Evolutionary conservation across 2,797 vertebrate genomes (phyloP).

Genomic region (Tapirus indicus): DNA sequence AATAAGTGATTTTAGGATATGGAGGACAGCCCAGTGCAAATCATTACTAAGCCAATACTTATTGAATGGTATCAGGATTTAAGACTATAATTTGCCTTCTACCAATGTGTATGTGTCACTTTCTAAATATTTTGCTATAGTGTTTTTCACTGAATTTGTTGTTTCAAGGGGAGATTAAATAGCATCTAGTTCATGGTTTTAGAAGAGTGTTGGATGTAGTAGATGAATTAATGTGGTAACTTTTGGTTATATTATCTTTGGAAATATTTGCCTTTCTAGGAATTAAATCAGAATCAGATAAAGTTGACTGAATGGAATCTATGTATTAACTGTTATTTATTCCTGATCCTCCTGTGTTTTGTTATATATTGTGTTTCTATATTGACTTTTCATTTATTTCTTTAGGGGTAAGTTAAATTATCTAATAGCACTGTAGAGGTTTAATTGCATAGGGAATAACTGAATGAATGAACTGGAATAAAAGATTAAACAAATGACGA

Average conservation of each 20-base stretch:
- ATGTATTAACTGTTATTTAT: neutral
- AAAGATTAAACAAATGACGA: constrained; percentile 51
- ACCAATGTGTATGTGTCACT: neutral
- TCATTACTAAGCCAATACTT: neutral
- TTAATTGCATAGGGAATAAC: neutral
- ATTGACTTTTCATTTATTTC: neutral
- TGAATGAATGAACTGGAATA: constrained; percentile 15
- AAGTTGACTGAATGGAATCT: neutral
- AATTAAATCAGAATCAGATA: constrained; percentile 55
- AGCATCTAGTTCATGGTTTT: neutral
- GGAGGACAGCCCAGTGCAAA: neutral
- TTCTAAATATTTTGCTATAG: neutral
- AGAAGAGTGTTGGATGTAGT: neutral
- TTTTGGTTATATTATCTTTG: constrained; percentile 4
- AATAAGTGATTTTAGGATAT: neutral
- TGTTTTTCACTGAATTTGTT: neutral
- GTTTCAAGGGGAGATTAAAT: neutral
- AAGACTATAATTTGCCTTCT: neutral
- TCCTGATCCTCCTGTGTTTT: neutral
- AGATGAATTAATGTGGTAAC: neutral
- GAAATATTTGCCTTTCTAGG: neutral
- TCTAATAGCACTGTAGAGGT: neutral
- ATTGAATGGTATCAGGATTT: neutral
- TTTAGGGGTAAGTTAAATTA: neutral
- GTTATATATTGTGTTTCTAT: neutral